Conservation (phyloP, 1,140 invertebrate genomes). For the Limonius californicus region DNA sequence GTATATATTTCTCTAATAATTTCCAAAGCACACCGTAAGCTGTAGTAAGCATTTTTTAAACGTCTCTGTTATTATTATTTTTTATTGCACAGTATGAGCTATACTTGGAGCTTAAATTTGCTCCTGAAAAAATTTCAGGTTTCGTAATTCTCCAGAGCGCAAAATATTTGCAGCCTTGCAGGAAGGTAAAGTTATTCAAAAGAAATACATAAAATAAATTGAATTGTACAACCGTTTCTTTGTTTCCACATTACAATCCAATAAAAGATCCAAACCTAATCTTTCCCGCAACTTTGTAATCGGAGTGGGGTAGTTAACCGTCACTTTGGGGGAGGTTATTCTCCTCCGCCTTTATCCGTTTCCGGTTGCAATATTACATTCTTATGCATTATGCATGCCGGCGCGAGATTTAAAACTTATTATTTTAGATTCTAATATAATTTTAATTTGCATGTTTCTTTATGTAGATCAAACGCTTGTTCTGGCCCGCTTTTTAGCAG, state of each 20-base stretch:
- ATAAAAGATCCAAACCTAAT: conserved; percentile 10
- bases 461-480: not conserved
- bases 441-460: not conserved
- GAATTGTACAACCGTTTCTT: not conserved
- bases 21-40: too few species aligned
- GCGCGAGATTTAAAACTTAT: not conserved
- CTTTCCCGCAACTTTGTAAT: conserved; percentile 10
- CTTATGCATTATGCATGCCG: conserved; percentile 5
- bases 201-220: not conserved
- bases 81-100: too few species aligned
- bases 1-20: too few species aligned
- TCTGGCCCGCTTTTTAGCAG: not conserved
- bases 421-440: not conserved
- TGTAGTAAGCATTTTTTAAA: too few species aligned
- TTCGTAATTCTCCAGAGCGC: not conserved
- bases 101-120: too few species aligned
- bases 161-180: not conserved
- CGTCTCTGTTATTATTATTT: too few species aligned
- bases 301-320: conserved; percentile 2
- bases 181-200: not conserved
- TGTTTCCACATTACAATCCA: conserved; percentile 11
- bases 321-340: conserved; percentile 1
- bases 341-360: conserved; percentile 2
- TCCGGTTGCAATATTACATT: conserved; percentile 12
- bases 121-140: too few species aligned